Conservation (phyloP, 2,113 vertebrate genomes). For the Anas platyrhynchos region DNA sequence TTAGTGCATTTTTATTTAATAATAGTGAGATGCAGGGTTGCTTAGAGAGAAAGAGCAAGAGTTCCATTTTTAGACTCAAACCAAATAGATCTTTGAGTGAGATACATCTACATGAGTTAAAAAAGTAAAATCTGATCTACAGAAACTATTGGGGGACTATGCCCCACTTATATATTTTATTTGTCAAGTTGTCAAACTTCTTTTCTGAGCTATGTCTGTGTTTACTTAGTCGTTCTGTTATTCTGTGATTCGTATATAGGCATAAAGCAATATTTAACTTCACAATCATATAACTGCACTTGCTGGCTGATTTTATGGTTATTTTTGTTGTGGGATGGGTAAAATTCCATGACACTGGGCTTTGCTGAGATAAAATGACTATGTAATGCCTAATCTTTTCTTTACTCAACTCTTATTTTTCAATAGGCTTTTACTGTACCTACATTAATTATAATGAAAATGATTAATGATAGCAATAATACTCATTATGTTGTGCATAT, state of each 20-base stretch:
- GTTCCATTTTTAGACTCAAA: neutral
- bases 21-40: neutral
- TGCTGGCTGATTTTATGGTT: neutral
- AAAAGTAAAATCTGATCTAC: neutral
- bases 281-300: neutral
- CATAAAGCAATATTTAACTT: neutral
- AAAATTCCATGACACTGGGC: neutral
- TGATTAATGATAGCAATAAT: slow-evolving; percentile 9
- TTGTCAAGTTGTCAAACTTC: neutral
- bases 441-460: slow-evolving; percentile 19
- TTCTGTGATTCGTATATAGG: neutral
- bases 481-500: neutral
- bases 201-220: neutral
- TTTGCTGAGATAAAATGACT: neutral
- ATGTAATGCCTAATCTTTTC: neutral
- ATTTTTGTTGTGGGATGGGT: neutral
- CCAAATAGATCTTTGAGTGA: neutral
- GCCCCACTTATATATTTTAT: neutral
- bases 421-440: neutral
- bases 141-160: neutral
- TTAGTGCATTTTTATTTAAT: neutral
- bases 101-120: neutral
- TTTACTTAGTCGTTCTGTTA: neutral
- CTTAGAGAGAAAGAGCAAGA: neutral
- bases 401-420: neutral